Conservation (phyloP, 2,797 vertebrate species). For the Anguilla pacifica region DNA sequence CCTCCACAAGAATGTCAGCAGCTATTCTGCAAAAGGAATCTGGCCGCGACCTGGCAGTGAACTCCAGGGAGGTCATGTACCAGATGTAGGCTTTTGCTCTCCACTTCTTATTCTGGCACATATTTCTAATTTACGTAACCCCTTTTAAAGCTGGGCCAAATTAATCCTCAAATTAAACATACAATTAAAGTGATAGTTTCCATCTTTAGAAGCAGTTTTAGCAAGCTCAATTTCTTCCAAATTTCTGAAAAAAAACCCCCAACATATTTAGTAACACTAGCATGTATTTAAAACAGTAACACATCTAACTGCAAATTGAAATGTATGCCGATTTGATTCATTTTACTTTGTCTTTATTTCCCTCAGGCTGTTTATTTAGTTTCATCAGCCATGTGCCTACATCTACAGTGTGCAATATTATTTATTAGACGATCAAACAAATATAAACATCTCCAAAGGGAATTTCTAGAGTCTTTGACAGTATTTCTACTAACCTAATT, state of each 20-base stretch:
- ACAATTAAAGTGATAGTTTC: background rate
- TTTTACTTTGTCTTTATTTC: background rate
- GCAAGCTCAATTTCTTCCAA: background rate
- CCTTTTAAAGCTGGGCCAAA: background rate
- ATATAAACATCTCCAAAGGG: no score
- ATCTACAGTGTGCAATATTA: background rate
- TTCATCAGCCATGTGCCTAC: background rate
- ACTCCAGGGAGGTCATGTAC: constrained; percentile 1
- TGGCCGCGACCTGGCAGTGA: background rate
- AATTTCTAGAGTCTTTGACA: background rate
- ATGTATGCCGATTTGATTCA: background rate
- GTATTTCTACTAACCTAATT: background rate
- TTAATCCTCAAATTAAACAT: background rate
- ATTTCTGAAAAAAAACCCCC: no score
- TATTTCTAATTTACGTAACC: background rate
- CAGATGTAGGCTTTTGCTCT: background rate
- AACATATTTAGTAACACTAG: background rate
- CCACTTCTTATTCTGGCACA: background rate
- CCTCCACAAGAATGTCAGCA: constrained; percentile 7
- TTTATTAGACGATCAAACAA: no score
- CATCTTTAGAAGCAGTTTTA: background rate
- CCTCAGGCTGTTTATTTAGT: background rate
- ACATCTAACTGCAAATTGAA: no score
- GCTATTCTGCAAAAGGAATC: background rate
- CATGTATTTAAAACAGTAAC: background rate